Evolutionary conservation across 2,113 vertebrate genomes (phyloP), one percentile per base, ranked within the genome.

Genomic region (Trogon melanurus): DNA sequence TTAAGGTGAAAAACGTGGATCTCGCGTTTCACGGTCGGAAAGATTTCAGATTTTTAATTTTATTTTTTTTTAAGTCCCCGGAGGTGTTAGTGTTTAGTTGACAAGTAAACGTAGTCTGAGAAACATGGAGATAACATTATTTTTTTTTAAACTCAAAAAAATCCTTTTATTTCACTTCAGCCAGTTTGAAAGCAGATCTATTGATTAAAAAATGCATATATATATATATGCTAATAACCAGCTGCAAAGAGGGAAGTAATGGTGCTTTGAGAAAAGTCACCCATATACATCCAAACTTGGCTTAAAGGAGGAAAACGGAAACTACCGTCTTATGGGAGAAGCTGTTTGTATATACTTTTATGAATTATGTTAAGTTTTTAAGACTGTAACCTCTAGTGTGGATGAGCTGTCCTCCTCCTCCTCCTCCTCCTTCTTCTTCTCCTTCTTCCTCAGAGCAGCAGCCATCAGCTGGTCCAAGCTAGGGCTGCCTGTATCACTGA

Each of bases 401-500:
- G 47, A 27, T 78, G 75, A 34, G 9, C 56, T 71, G 16, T 79
- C 41, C 10, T 81, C 27, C 11, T 66, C 1, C 18, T 66, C 45
- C 32, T 41, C 11, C 41, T 13, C 41, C 36, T 36, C 9, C 36
- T 34, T 10, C 23, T 41, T 41, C 41, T 41, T 41, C 41, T 13
- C 41, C 36, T 36, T 36, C 36, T 34, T 10, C 23, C 18, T 82
- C 27, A 10, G 44, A 64, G 36, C 32, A 45, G 22, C 25, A 89
- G n/a, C 67, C 60, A 9, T 62, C 38, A 18, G 10, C 25, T 8
- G 20, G 19, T 30, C 69, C 0, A 0, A 60, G 36, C 27, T 45
- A 18, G 75, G 12, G 18, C 16, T 88, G 22, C 34, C 22, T 0
- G 3, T 1, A 0, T 73, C 56, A 26, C 44, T 1, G 0, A 2